Conservation (phyloP, 2,113 vertebrate genomes). For the Ascaphus truei region DNA sequence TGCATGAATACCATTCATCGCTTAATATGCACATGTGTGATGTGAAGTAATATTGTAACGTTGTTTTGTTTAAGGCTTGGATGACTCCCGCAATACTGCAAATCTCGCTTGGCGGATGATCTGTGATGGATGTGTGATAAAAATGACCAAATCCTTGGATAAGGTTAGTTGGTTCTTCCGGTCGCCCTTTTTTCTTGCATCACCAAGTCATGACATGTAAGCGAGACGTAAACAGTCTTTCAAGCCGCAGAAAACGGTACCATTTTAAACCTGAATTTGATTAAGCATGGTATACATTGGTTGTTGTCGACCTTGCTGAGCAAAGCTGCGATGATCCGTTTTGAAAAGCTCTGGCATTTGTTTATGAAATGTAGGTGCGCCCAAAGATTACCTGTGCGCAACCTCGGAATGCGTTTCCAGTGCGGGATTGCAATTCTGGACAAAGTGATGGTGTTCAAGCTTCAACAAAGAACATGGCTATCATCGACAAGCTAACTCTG, state of each 20-base stretch:
- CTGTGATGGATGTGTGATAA: conserved; percentile 84
- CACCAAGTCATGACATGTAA: conserved; percentile 20
- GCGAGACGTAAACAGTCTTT: conserved; percentile 12
- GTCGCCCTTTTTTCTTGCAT: conserved; percentile 37
- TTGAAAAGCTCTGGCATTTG: conserved; percentile 52
- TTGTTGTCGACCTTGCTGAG: background rate
- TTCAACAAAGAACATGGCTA: background rate
- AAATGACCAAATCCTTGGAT: conserved; percentile 75
- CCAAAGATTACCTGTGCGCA: conserved; percentile 45
- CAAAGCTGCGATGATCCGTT: conserved; percentile 30
- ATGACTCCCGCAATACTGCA: conserved; percentile 90
- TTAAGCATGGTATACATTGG: conserved; percentile 1
- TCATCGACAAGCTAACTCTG: background rate
- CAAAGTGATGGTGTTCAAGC: conserved; percentile 31
- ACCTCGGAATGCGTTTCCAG: conserved; percentile 17
- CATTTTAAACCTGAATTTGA: conserved; percentile 14
- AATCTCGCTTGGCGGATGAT: conserved; percentile 83
- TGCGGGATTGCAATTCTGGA: conserved; percentile 33
- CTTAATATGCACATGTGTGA: too few relatives aligned
- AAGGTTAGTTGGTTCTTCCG: conserved; percentile 72
- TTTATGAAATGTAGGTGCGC: conserved; percentile 53
- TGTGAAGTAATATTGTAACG: background rate
- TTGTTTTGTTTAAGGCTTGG: conserved; percentile 68
- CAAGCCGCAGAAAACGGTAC: conserved; percentile 15
- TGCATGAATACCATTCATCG: too few relatives aligned